Conservation (phyloP, 2,888 invertebrate species). For the Petrolisthes manimaculis region DNA sequence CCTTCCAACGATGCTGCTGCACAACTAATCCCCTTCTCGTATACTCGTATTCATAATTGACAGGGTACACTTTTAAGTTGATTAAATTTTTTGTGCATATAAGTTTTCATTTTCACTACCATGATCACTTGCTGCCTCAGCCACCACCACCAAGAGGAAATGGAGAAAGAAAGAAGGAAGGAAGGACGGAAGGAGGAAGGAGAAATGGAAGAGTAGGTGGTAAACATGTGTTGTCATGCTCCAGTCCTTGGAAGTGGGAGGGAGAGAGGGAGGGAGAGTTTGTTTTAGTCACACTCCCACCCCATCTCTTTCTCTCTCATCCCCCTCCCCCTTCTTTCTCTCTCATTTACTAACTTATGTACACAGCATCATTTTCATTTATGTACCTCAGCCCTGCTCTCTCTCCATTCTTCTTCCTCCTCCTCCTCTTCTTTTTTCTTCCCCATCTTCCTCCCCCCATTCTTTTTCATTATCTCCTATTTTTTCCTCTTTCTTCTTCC, state of each 20-base stretch:
- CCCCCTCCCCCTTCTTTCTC: background rate
- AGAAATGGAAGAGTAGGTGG: background rate
- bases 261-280: background rate
- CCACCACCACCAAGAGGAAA: too few relatives aligned
- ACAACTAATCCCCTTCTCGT: too few relatives aligned
- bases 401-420: background rate
- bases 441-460: too few relatives aligned
- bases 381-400: background rate
- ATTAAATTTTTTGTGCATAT: too few relatives aligned
- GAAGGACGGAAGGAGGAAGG: too few relatives aligned
- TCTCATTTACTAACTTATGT: background rate
- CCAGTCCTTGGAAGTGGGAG: background rate
- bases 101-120: too few relatives aligned
- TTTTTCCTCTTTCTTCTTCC: background rate
- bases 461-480: background rate
- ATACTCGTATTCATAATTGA: too few relatives aligned
- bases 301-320: background rate
- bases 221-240: slow-evolving; percentile 6
- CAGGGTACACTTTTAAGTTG: too few relatives aligned
- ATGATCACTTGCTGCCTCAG: too few relatives aligned
- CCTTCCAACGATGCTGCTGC: too few relatives aligned
- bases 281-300: background rate
- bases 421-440: background rate
- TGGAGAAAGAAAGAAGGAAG: too few relatives aligned
- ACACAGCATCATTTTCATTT: background rate